Conservation (phyloP, 2,888 invertebrate species). For the Cepaea hortensis region DNA sequence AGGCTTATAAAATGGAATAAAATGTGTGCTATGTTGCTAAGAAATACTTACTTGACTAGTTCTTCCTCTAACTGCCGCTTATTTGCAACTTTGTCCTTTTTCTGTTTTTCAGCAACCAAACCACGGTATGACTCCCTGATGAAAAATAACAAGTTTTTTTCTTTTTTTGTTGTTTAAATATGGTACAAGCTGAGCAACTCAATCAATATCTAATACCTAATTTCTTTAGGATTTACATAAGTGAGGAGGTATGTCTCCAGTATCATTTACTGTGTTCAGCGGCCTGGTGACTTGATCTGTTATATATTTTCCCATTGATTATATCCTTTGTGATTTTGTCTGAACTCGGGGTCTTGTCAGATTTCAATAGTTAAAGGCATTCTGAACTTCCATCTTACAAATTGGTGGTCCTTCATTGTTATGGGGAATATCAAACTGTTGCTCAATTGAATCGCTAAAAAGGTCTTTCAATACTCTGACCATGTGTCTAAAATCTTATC, state of each 20-base stretch:
- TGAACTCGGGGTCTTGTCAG: too few relatives aligned
- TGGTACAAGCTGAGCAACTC: not conserved
- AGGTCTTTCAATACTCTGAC: too few relatives aligned
- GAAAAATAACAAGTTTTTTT: not conserved
- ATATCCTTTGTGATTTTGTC: too few relatives aligned
- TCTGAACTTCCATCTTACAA: too few relatives aligned
- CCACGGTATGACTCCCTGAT: slow-evolving; percentile 60
- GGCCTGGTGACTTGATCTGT: too few relatives aligned
- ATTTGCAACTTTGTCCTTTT: slow-evolving; percentile 63
- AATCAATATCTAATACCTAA: not conserved
- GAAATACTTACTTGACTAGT: slow-evolving; percentile 68
- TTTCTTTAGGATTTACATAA: not conserved
- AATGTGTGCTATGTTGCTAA: too few relatives aligned
- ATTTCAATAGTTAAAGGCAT: too few relatives aligned
- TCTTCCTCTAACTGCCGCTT: slow-evolving; percentile 70
- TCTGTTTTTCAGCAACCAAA: slow-evolving; percentile 60
- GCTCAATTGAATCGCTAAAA: not conserved
- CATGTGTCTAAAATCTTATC: too few relatives aligned
- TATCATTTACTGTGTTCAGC: too few relatives aligned
- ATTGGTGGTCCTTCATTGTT: too few relatives aligned
- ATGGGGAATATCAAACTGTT: not conserved
- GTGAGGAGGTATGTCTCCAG: not conserved
- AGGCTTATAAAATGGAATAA: too few relatives aligned
- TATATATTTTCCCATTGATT: too few relatives aligned
- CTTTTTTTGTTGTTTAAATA: not conserved